phyloP scores from a whole-genome alignment of 1,140 invertebrate species.

The Brachionus plicatilis region DNA sequence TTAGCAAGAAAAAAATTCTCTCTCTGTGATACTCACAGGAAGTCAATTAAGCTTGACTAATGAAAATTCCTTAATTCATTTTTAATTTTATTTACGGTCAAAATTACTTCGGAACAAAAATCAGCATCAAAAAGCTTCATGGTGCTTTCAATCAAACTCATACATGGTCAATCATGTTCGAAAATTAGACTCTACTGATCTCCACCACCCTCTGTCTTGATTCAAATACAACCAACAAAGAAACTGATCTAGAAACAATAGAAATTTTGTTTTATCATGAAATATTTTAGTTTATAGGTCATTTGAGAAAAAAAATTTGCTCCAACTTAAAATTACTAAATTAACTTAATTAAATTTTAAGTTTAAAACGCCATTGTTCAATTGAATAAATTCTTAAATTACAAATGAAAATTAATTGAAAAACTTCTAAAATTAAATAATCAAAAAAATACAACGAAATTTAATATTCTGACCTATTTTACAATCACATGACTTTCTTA shows the following conservation, averaged over 20 bases:
- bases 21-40: background rate
- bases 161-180: background rate
- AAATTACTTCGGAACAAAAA: background rate
- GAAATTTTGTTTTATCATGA: background rate
- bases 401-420: background rate
- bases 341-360: background rate
- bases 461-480: background rate
- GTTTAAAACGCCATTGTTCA: background rate
- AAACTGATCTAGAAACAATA: background rate
- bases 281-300: background rate
- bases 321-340: background rate
- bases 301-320: background rate
- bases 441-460: background rate
- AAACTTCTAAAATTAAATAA: background rate
- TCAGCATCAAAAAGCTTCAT: background rate
- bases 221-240: background rate
- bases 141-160: background rate
- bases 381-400: background rate
- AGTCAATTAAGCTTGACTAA: slow-evolving; percentile 36
- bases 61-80: background rate
- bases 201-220: background rate
- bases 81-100: background rate
- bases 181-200: background rate
- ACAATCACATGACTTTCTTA: background rate
- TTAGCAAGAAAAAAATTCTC: background rate